Evolutionary conservation across 2,888 invertebrate species (phyloP).

Genomic region (Laothoe populi): DNA sequence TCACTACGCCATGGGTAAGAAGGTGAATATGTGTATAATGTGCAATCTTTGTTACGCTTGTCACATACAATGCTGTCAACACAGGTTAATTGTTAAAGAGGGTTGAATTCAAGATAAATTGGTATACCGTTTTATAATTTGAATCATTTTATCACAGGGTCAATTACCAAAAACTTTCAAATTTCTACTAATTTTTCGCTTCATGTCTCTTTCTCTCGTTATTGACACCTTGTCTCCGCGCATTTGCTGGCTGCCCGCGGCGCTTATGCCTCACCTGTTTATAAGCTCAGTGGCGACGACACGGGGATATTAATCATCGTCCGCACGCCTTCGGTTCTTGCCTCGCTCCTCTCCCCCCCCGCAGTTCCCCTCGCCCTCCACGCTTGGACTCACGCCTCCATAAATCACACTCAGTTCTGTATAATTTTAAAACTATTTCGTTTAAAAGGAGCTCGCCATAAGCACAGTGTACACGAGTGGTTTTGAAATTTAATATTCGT

Average conservation of each 20-base stretch:
- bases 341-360: not conserved
- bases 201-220: not conserved
- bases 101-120: too few species aligned
- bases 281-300: conserved; percentile 27
- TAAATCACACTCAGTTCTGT: conserved; percentile 44
- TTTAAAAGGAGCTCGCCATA: conserved; percentile 26
- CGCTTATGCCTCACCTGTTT: conserved; percentile 30
- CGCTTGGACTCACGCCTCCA: conserved; percentile 34
- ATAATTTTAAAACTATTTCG: conserved; percentile 50
- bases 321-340: conserved; percentile 25
- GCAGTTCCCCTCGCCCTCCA: conserved; percentile 13
- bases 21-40: too few species aligned
- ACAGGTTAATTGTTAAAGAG: too few species aligned
- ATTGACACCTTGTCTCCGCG: conserved; percentile 1
- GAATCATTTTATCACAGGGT: not conserved
- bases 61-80: too few species aligned
- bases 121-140: not conserved
- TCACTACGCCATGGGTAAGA: too few species aligned
- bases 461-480: conserved; percentile 27
- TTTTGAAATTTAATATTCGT: conserved; percentile 21
- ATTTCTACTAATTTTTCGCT: conserved; percentile 1
- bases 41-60: too few species aligned
- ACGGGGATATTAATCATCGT: conserved; percentile 35
- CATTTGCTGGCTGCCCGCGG: not conserved
- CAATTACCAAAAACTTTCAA: not conserved